Percentiles rank a stretch among this genome's conserved stretches.
phyloP scores from a whole-genome alignment of 2,113 vertebrate genomes.

The Pontoporia blainvillei region DNA sequence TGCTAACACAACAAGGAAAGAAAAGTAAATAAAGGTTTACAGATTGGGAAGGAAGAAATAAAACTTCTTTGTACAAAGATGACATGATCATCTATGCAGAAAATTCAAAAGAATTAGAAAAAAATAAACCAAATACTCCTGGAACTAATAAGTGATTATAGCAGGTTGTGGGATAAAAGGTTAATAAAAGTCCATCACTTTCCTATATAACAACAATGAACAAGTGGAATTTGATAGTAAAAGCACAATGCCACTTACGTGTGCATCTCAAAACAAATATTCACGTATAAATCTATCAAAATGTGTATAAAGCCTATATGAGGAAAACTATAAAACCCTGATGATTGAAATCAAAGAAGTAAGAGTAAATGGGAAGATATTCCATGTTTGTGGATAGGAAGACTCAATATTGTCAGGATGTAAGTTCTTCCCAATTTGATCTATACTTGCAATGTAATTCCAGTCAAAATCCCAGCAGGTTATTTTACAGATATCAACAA shows the following conservation, averaged over 20 bases:
- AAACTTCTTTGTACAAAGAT: background rate
- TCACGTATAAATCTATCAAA: background rate
- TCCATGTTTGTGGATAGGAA: background rate
- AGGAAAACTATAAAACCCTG: background rate
- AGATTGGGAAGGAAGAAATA: background rate
- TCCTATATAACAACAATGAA: background rate
- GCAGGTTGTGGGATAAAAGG: background rate
- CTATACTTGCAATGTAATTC: background rate
- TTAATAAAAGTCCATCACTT: background rate
- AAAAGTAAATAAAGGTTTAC: background rate
- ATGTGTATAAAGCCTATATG: background rate
- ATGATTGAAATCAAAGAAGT: background rate
- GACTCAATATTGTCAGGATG: background rate
- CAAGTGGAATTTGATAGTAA: background rate
- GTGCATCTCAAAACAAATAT: no score
- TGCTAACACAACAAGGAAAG: background rate
- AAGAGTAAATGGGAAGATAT: background rate
- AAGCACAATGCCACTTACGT: background rate
- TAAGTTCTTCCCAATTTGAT: background rate
- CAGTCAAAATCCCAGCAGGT: background rate
- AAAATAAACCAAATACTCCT: background rate
- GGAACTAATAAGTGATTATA: background rate
- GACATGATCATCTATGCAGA: background rate
- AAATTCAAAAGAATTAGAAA: background rate
- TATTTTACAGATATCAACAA: background rate